These are phyloP conservation scores for Willowsia nigromaculata DNA, from an alignment of 2,888 invertebrate genomes.

Conservation along the genomic window DNA sequence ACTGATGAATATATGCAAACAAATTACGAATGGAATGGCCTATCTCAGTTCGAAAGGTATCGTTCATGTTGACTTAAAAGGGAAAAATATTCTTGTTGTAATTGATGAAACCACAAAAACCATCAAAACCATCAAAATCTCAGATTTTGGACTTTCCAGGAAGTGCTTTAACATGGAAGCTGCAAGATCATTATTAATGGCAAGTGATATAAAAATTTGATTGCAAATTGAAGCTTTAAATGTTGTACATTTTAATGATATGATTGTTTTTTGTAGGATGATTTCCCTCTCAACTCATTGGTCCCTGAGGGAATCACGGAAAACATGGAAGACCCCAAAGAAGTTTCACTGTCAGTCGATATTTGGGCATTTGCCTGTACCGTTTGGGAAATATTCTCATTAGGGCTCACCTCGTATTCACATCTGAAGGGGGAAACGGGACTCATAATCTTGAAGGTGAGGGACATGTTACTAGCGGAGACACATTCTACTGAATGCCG, in stretches of 20 bases:
- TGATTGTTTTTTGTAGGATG: background rate
- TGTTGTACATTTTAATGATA: background rate
- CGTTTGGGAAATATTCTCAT: background rate
- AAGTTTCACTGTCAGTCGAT: background rate
- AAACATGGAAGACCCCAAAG: background rate
- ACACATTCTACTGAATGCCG: background rate
- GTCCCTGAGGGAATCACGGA: constrained; percentile 12
- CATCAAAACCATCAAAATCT: background rate
- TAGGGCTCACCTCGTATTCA: background rate
- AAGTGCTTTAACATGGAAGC: background rate
- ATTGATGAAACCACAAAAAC: background rate
- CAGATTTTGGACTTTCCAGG: constrained; percentile 37
- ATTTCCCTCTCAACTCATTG: constrained; percentile 22
- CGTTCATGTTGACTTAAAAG: constrained; percentile 29
- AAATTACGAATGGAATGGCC: constrained; percentile 32
- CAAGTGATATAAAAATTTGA: background rate
- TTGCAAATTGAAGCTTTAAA: background rate
- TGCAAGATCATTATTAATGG: background rate
- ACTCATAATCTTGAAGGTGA: too few species aligned
- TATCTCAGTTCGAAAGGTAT: background rate
- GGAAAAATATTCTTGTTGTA: constrained; percentile 14
- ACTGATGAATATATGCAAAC: background rate
- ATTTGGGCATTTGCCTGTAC: constrained; percentile 38
- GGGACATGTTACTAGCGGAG: background rate
- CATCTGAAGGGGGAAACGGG: too few species aligned